Base-by-base conservation (phyloP, 2,888 invertebrate genomes). In the Drosophila nigricruria region DNA sequence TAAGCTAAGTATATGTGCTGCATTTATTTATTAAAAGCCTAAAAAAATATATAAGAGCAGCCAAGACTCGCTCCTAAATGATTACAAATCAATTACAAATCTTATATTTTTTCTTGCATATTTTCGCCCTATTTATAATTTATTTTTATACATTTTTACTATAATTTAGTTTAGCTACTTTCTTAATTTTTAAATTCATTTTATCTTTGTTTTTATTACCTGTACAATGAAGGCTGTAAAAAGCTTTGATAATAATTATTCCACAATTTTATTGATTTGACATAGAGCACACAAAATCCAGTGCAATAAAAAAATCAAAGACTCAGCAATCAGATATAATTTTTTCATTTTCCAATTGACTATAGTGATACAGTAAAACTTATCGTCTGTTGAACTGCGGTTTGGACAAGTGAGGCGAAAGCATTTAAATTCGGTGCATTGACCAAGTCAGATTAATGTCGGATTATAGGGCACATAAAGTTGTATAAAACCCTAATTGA, bases 261-360 rank as follows among this genome's bases (percentile, higher is more conserved):
- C 12, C 0, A 32, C 20, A 27, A 36, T 49, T 67, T 57, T 5
- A 16, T 9, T 23, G n/a, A 9, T n/a, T 9, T 27, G 1, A 8
- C 20, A 8, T 8, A 32, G 8, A 23, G 34, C 34, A 50, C 14
- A n/a, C 30, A 60, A 43, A 50, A 42, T 47, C 25, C 27, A 12
- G n/a, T 32, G 30, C 42, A 56, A 73, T 73, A 61, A 75, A 75
- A 67, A 56, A 71, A 58, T 38, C 45, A 71, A 56, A 56, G 32
- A 16, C 59, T 54, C 12, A 16, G 10, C 5, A 58, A 23, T 8
- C 4, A n/a, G 10, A 25, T n/a, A 45, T 27, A 10, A 2, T 6
- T 23, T 6, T 14, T 20, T 6, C 6, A 2, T 5, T 12, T 43
- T 43, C 14, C 43, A 23, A 14, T 23, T 14, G 20, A 43, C 20